phyloP scores from a whole-genome alignment of 2,113 vertebrate species.

The Haplotaxodon microlepis region DNA sequence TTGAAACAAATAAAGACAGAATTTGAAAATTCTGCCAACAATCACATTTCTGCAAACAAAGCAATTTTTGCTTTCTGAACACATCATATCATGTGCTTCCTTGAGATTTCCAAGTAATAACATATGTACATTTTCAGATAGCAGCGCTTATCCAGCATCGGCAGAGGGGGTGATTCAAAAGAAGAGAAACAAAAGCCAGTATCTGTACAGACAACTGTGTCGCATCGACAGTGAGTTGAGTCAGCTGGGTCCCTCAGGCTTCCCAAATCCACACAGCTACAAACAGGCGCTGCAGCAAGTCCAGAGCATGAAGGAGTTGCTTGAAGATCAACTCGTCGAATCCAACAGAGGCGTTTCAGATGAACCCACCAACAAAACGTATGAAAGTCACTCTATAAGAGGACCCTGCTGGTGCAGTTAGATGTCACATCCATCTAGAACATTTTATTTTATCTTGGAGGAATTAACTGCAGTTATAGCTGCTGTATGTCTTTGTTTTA shows the following conservation, averaged over 20 bases:
- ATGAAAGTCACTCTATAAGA: background rate
- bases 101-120: background rate
- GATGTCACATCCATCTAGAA: background rate
- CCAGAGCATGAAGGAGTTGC: conserved; percentile 71
- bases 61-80: background rate
- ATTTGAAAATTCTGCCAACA: background rate
- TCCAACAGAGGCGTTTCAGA: background rate
- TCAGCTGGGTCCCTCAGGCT: conserved; percentile 68
- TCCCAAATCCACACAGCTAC: conserved; percentile 67
- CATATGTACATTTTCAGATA: conserved; percentile 18
- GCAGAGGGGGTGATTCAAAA: conserved; percentile 42
- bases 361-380: conserved; percentile 5
- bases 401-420: background rate
- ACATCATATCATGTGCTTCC: background rate
- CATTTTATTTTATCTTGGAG: background rate
- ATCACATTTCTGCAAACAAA: background rate
- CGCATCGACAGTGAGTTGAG: conserved; percentile 72
- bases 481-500: background rate
- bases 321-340: conserved; percentile 55
- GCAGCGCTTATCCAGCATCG: conserved; percentile 7
- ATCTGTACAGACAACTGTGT: conserved; percentile 79
- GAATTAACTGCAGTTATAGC: background rate
- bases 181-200: conserved; percentile 60
- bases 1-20: background rate
- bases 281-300: conserved; percentile 74